Conservation (phyloP, 1,140 invertebrate species). For the Camponotus floridanus region DNA sequence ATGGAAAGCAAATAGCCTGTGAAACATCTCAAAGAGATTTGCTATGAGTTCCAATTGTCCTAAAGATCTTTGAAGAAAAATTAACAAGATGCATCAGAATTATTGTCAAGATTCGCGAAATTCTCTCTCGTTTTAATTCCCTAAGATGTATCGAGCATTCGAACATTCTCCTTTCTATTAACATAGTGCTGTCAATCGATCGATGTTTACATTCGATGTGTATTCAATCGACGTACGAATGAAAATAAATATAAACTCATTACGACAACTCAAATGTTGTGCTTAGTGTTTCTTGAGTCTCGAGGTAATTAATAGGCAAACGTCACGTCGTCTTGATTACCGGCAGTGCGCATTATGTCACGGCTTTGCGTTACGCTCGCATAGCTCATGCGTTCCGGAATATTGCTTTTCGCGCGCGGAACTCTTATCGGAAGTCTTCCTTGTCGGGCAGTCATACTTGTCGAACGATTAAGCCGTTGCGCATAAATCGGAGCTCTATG, state of each 20-base stretch:
- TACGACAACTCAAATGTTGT: not conserved
- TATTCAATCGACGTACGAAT: not conserved
- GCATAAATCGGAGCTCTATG: conserved; percentile 40
- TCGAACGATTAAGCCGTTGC: conserved; percentile 42
- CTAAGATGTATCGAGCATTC: too few species aligned
- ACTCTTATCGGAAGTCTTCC: conserved; percentile 56
- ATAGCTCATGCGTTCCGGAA: conserved; percentile 30
- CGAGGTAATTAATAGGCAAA: conserved; percentile 45
- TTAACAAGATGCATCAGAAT: conserved; percentile 17
- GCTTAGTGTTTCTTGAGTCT: conserved; percentile 8
- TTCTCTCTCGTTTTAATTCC: not conserved
- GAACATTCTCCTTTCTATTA: not conserved
- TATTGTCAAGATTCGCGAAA: not conserved
- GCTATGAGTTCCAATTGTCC: not conserved
- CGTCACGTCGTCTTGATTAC: conserved; percentile 10
- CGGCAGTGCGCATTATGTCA: conserved; percentile 37
- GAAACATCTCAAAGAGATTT: conserved; percentile 18
- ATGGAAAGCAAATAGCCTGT: not conserved
- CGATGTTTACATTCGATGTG: too few species aligned
- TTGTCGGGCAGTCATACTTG: conserved; percentile 37
- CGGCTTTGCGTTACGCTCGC: conserved; percentile 16
- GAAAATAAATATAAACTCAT: conserved; percentile 7
- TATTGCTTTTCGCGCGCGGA: conserved; percentile 41
- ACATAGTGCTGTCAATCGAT: too few species aligned
- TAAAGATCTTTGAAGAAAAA: not conserved